phyloP scores from a whole-genome alignment of 2,113 vertebrate species.

The Alaudala cheleensis region DNA sequence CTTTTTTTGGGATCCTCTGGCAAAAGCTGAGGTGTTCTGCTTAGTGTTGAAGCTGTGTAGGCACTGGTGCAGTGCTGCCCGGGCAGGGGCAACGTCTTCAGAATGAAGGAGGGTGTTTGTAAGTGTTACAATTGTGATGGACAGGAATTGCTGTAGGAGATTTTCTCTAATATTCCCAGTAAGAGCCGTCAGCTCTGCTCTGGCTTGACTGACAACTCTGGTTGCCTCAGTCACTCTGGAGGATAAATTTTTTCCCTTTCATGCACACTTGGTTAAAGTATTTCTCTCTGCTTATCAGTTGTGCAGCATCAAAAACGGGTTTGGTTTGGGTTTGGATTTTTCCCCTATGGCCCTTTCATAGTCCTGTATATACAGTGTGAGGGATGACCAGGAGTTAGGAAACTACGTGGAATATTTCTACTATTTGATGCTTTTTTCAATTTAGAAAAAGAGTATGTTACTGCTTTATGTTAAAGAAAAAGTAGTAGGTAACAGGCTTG shows the following conservation, averaged over 20 bases:
- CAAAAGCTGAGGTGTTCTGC: not conserved
- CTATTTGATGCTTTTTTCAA: constrained; percentile 26
- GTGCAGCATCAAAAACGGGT: not conserved
- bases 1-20: not conserved
- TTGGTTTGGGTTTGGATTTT: not conserved
- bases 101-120: not conserved
- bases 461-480: constrained; percentile 58
- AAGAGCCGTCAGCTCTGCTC: constrained; percentile 27
- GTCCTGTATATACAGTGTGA: not conserved
- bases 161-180: not conserved
- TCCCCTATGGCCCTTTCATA: not conserved
- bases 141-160: constrained; percentile 6
- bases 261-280: not conserved
- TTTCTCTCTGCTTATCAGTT: not conserved
- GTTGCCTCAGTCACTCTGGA: not conserved
- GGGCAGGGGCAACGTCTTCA: not conserved
- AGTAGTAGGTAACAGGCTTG: not conserved
- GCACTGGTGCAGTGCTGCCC: not conserved
- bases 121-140: not conserved
- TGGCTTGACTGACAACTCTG: not conserved
- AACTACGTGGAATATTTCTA: constrained; percentile 62
- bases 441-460: not conserved
- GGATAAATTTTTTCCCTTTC: not conserved
- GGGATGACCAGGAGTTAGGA: not conserved
- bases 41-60: not conserved